Evolutionary conservation across 2,888 invertebrate genomes (phyloP), one percentile per base, ranked within the genome.

Genomic region (Latrodectus elegans): DNA sequence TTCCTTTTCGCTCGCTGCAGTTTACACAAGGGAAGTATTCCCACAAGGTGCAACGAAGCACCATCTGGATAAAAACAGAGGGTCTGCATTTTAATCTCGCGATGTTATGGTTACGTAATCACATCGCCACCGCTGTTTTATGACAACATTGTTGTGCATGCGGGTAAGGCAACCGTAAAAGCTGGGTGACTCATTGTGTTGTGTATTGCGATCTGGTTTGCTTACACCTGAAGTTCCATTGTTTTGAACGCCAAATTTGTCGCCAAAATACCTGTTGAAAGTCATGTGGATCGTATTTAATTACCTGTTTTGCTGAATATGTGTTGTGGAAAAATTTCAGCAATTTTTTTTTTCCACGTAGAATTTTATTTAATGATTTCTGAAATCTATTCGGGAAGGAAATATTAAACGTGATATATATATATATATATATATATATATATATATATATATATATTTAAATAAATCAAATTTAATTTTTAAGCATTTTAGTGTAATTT

Each of bases 211-310:
- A 73, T 51, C n/a, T 70, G 55, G 78, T 74, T 51, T 52, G 64
- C 53, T 52, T 55, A 79, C 68, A 79, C 80, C 80, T 75, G 80
- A 85, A 85, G 64, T 75, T 68, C 75, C 22, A 80, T 85, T 85
- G 84, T 84, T 84, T 73, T 70, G 60, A 26, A 53, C 80, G 71
- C 78, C 78, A 70, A 60, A 53, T 70, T 10, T 60, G 14, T 49
- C n/a, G 22, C 75, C 17, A 26, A 68, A 75, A 60, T 60, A 68
- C 82, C 38, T 38, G 38, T 38, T 38, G 1, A 38, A 38, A 38
- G 38, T 38, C 38, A 38, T 38, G 3, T 38, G 38, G 38, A 38
- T 38, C 38, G 38, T 38, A 38, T 38, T 38, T 38, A 6, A 38
- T 38, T 38, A 38, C 38, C 38, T 38, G 38, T 38, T 38, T 4